Evolutionary conservation across 1,140 invertebrate genomes (phyloP).

Genomic region (Trinorchestia longiramus): DNA sequence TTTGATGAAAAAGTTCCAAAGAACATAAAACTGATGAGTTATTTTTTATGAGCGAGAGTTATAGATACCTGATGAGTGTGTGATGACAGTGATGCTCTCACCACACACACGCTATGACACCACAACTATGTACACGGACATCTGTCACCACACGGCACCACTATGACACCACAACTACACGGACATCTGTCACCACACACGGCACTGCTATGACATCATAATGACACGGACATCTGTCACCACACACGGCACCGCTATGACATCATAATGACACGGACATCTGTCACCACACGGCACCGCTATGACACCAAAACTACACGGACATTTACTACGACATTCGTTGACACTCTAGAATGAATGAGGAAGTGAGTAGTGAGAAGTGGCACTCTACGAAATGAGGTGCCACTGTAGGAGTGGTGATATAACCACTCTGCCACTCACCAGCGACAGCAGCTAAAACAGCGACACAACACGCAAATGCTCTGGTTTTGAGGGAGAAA

Average conservation of each 20-base stretch:
- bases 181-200: not conserved
- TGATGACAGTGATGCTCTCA: not conserved
- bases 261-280: not conserved
- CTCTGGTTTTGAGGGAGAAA: not conserved
- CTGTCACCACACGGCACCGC: not conserved
- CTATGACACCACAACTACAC: not conserved
- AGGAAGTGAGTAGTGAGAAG: not conserved
- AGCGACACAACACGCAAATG: not conserved
- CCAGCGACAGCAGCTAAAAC: not conserved
- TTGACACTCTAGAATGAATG: no score
- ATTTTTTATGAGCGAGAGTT: no score
- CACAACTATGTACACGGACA: no score
- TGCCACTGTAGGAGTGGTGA: no score
- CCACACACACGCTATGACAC: no score
- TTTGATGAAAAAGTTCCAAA: no score
- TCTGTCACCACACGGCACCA: no score
- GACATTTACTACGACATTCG: no score
- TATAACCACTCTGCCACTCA: not conserved
- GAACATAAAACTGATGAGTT: no score
- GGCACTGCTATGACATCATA: not conserved
- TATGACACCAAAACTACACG: not conserved
- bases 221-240: not conserved
- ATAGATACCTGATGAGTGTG: not conserved
- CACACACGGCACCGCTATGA: not conserved
- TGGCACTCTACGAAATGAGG: not conserved